These are phyloP conservation scores for Hoplodrina blanda DNA, from an alignment of 2,888 invertebrate species.

Conservation along the genomic window DNA sequence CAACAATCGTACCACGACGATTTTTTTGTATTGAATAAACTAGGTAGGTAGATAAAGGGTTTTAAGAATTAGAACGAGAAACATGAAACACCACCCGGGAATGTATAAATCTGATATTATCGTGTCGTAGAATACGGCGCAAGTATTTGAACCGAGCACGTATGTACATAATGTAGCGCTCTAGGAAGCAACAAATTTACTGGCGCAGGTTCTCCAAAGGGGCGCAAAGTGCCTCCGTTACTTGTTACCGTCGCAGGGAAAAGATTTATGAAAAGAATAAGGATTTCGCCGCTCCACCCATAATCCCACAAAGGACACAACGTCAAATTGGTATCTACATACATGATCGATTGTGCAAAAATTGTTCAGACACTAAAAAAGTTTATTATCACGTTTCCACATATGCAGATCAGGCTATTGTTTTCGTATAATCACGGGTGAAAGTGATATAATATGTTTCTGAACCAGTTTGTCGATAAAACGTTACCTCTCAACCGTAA, in stretches of 20 bases:
- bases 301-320: conserved; percentile 57
- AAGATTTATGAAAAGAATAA: conserved; percentile 65
- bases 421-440: conserved; percentile 23
- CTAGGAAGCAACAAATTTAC: conserved; percentile 62
- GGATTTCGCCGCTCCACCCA: conserved; percentile 49
- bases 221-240: conserved; percentile 62
- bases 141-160: conserved; percentile 43
- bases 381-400: conserved; percentile 15
- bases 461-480: conserved; percentile 44
- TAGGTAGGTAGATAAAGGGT: not conserved
- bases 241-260: conserved; percentile 60
- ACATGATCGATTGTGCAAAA: conserved; percentile 54
- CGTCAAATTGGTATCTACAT: conserved; percentile 32
- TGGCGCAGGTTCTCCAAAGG: conserved; percentile 55
- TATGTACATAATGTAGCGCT: conserved; percentile 59
- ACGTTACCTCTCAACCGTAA: conserved; percentile 44
- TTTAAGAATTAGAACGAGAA: conserved; percentile 24
- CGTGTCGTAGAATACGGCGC: conserved; percentile 34
- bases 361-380: conserved; percentile 37
- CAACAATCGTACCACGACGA: not conserved
- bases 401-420: conserved; percentile 44
- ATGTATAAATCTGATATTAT: conserved; percentile 52
- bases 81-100: conserved; percentile 24
- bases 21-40: not conserved
- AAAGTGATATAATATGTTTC: conserved; percentile 35